Conservation (phyloP, 2,888 invertebrate species). For the Nemurella pictetii region DNA sequence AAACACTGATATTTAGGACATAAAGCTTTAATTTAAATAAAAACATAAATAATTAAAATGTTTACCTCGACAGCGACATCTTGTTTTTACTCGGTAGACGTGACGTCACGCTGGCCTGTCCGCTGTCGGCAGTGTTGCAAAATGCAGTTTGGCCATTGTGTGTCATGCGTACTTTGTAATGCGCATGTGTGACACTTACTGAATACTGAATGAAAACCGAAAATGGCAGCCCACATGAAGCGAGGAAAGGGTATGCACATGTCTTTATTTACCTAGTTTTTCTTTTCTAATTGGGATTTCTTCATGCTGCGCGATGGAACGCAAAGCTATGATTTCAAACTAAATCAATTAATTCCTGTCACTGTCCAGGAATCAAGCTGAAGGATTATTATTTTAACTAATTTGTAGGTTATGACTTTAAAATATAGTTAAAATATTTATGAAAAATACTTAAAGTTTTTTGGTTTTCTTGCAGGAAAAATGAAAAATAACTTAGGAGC, state of each 20-base stretch:
- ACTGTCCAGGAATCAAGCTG: too few species aligned
- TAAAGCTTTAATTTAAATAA: neutral
- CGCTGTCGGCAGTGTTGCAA: neutral
- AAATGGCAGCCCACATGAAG: too few species aligned
- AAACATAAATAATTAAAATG: neutral
- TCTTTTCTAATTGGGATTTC: too few species aligned
- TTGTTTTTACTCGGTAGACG: neutral
- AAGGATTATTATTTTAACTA: too few species aligned
- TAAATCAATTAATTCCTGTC: too few species aligned
- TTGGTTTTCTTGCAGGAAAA: neutral
- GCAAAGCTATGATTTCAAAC: too few species aligned
- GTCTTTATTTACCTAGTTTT: neutral
- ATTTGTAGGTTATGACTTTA: neutral
- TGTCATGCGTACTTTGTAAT: neutral
- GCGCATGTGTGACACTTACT: too few species aligned
- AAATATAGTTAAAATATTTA: neutral
- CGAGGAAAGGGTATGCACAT: neutral
- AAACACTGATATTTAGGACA: neutral
- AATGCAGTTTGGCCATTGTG: neutral
- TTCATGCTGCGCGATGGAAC: too few species aligned
- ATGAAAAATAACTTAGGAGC: neutral
- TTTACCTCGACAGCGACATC: conserved; percentile 34
- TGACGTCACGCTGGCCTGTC: neutral
- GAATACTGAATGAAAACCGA: too few species aligned
- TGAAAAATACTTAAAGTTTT: neutral